These are phyloP conservation scores for Calycopis cecrops DNA, from an alignment of 1,140 invertebrate species.

Conservation along the genomic window DNA sequence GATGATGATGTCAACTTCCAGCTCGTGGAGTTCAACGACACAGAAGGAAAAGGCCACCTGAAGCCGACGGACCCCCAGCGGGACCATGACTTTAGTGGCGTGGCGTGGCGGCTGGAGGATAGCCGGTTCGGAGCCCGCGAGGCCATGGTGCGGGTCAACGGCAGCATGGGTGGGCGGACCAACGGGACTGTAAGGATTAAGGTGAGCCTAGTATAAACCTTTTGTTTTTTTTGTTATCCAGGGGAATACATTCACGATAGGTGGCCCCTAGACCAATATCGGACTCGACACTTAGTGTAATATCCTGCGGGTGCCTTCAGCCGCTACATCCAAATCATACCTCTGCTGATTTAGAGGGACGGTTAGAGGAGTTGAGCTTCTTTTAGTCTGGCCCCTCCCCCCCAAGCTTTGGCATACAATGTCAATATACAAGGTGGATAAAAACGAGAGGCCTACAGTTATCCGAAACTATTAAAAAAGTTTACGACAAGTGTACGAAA, in stretches of 20 bases:
- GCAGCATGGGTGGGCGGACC: slow-evolving; percentile 37
- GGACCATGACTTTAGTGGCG: slow-evolving; percentile 20
- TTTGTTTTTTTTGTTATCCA: background rate
- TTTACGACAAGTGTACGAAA: too few species aligned
- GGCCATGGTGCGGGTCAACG: slow-evolving; percentile 61
- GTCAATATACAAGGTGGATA: too few species aligned
- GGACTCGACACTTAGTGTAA: too few species aligned
- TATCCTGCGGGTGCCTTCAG: too few species aligned
- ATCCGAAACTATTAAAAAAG: too few species aligned
- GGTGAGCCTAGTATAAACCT: slow-evolving; percentile 30
- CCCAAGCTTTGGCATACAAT: too few species aligned
- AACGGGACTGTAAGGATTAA: slow-evolving; percentile 49
- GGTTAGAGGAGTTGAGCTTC: too few species aligned
- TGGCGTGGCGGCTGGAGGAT: slow-evolving; percentile 41
- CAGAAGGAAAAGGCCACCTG: slow-evolving; percentile 68
- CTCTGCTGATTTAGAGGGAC: too few species aligned
- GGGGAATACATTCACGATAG: background rate
- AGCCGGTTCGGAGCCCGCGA: slow-evolving; percentile 49
- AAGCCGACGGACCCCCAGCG: slow-evolving; percentile 33
- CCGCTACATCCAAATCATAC: too few species aligned
- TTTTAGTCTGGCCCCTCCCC: too few species aligned
- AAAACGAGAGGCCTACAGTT: too few species aligned
- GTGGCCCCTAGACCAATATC: background rate
- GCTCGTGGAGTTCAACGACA: slow-evolving; percentile 77
- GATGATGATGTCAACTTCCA: too few species aligned